Evolutionary conservation across 1,140 invertebrate genomes (phyloP).

Genomic region (Philopotamus ludificatus): DNA sequence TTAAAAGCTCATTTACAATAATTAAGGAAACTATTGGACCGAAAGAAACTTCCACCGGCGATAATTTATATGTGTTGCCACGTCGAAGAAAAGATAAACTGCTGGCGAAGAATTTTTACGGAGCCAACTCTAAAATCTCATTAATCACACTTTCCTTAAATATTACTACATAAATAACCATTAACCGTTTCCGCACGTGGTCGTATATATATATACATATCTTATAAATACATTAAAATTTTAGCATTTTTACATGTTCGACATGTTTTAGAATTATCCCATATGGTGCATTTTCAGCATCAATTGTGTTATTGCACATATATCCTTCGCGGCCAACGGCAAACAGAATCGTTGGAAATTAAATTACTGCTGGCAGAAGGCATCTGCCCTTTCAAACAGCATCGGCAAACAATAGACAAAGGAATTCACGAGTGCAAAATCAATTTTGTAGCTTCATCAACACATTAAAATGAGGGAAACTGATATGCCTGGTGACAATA

Average conservation of each 20-base stretch:
- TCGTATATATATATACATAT: no score
- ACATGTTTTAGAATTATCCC: no score
- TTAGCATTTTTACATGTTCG: no score
- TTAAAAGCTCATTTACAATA: constrained; percentile 3
- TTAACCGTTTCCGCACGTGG: no score
- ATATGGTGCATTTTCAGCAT: no score
- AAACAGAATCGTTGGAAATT: no score
- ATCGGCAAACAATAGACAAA: constrained; percentile 2
- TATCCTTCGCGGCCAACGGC: no score
- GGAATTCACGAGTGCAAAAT: constrained; percentile 10
- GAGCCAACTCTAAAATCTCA: neutral
- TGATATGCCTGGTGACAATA: constrained; percentile 34
- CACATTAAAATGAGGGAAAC: constrained; percentile 37
- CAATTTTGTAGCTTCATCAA: constrained; percentile 38
- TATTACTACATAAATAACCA: neutral
- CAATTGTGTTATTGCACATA: no score
- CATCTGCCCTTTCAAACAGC: neutral
- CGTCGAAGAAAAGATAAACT: neutral
- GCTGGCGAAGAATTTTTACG: neutral
- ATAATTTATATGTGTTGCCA: neutral
- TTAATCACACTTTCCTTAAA: neutral
- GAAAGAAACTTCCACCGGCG: neutral
- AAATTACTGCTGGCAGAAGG: neutral
- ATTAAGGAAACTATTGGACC: constrained; percentile 3
- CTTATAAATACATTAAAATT: no score